A percentile compares a stretch with the other conserved stretches of the same genome.
Evolutionary conservation across 2,797 vertebrate genomes (phyloP).

Genomic region (Microhierax caerulescens): DNA sequence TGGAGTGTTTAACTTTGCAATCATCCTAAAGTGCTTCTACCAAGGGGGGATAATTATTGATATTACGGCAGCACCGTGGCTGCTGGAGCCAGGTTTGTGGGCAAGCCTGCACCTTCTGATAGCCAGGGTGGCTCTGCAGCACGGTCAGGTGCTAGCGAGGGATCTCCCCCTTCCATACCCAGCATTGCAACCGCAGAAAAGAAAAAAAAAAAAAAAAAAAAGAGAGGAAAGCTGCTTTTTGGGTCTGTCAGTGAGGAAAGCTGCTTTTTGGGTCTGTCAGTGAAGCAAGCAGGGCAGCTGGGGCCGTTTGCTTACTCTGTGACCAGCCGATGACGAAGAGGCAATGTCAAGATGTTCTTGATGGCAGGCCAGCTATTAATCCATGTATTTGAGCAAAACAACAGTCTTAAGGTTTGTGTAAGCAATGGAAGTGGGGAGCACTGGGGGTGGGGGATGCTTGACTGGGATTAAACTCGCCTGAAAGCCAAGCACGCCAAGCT

Average conservation of each 20-base stretch:
- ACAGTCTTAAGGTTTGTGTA: conserved; percentile 50
- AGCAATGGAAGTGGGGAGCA: conserved; percentile 17
- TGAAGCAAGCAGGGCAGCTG: rapidly evolving
- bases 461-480: conserved; percentile 27
- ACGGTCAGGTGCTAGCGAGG: rapidly evolving
- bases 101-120: neutral
- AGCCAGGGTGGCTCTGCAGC: neutral
- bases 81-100: neutral
- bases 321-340: neutral
- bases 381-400: conserved; percentile 38
- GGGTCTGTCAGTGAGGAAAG: rapidly evolving
- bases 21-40: neutral
- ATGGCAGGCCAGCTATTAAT: conserved; percentile 38
- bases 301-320: rapidly evolving
- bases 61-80: rapidly evolving
- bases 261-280: neutral
- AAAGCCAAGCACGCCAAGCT: conserved; percentile 18
- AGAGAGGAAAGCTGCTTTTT: neutral
- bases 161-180: neutral
- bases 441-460: neutral
- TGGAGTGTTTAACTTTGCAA: conserved; percentile 16
- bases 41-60: neutral
- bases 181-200: neutral
- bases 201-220: neutral
- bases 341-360: conserved; percentile 47